A percentile compares a stretch with the other conserved stretches of the same genome.
These are phyloP conservation scores for Microcebus murinus DNA, from an alignment of 2,113 vertebrate species.

Conservation along the genomic window DNA sequence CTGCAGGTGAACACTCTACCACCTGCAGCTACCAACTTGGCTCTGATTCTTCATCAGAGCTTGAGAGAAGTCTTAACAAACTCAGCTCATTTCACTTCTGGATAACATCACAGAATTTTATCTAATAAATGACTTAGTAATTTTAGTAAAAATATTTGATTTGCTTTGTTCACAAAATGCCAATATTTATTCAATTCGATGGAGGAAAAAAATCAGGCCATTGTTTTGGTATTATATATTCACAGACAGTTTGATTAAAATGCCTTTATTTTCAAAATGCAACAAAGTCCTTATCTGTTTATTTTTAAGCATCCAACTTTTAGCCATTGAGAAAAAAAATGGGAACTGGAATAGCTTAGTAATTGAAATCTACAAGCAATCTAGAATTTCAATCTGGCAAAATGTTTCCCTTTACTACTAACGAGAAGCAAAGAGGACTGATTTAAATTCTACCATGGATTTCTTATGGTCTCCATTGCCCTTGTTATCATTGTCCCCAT, in stretches of 20 bases:
- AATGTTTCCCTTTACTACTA: slow-evolving; percentile 41
- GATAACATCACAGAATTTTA: slow-evolving; percentile 35
- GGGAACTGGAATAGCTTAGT: neutral
- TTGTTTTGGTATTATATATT: slow-evolving; percentile 26
- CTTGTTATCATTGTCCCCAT: slow-evolving; percentile 48
- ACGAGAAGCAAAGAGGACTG: slow-evolving; percentile 8
- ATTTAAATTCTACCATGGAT: slow-evolving; percentile 50
- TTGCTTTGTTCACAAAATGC: slow-evolving; percentile 53
- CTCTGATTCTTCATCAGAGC: neutral
- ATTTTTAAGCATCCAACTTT: slow-evolving; percentile 35
- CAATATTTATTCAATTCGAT: slow-evolving; percentile 36
- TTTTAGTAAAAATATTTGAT: slow-evolving; percentile 52
- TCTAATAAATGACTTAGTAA: slow-evolving; percentile 9
- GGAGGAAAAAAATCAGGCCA: neutral
- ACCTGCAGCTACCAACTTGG: neutral
- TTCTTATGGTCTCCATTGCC: slow-evolving; percentile 47
- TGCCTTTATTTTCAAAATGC: slow-evolving; percentile 47
- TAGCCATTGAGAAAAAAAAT: neutral
- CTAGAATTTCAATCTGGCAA: slow-evolving; percentile 53
- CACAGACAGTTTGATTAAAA: slow-evolving; percentile 54
- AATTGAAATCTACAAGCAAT: slow-evolving; percentile 61
- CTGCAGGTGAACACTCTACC: neutral
- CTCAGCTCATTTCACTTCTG: neutral
- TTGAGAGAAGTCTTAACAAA: neutral
- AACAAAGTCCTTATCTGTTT: slow-evolving; percentile 40